Evolutionary conservation across 2,113 vertebrate genomes (phyloP).

Genomic region (Platycercus adscitus): DNA sequence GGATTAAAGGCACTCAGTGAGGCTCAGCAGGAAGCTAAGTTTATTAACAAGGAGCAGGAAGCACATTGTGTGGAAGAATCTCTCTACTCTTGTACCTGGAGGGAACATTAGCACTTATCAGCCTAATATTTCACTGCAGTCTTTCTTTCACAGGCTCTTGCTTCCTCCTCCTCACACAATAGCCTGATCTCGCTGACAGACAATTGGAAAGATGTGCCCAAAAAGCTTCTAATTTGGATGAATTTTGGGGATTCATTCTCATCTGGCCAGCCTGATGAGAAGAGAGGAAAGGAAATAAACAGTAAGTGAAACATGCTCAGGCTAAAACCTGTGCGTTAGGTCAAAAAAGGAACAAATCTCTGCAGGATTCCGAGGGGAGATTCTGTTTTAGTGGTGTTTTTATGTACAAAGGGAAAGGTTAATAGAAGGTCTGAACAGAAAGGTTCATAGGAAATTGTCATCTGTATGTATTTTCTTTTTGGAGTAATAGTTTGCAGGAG

Average conservation of each 20-base stretch:
- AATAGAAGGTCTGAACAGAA: conserved; percentile 56
- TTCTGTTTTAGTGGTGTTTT: conserved; percentile 53
- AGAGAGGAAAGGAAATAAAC: background rate
- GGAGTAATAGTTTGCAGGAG: conserved; percentile 46
- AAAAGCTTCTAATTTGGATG: background rate
- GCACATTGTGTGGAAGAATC: background rate
- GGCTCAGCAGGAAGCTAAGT: background rate
- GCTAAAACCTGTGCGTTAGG: conserved; percentile 17
- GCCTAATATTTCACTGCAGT: background rate
- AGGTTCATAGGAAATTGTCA: conserved; percentile 55
- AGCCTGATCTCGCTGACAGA: background rate
- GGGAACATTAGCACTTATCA: conserved; percentile 31
- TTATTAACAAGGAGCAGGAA: conserved; percentile 34
- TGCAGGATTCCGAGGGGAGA: conserved; percentile 20
- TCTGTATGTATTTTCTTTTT: conserved; percentile 53
- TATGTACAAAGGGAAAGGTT: conserved; percentile 63
- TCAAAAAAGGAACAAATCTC: conserved; percentile 51
- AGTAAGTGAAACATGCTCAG: background rate
- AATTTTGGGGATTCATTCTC: background rate
- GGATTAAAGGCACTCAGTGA: background rate
- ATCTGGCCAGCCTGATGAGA: background rate
- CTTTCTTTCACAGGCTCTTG: background rate
- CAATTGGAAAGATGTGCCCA: background rate
- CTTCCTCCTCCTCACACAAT: background rate
- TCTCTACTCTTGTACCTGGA: background rate